phyloP scores from a whole-genome alignment of 2,797 vertebrate genomes.

The Pitangus sulphuratus region DNA sequence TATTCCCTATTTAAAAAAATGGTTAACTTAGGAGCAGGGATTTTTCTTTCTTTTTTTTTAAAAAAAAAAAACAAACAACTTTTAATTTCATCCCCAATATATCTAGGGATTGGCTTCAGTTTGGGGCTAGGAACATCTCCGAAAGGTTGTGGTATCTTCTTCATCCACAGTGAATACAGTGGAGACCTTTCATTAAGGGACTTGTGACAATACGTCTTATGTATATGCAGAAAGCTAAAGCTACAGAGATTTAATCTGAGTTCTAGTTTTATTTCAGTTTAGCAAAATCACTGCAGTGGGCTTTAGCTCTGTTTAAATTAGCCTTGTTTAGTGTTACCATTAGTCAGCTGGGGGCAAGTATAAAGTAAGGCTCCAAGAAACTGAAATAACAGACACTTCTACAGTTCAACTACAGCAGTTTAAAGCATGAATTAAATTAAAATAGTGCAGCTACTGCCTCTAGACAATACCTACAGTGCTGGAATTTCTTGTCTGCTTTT shows the following conservation, averaged over 20 bases:
- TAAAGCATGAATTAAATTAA: constrained; percentile 31
- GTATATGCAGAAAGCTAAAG: neutral
- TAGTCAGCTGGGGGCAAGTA: neutral
- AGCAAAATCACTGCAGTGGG: constrained; percentile 7
- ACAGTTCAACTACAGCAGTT: neutral
- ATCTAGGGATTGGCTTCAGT: neutral
- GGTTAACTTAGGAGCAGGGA: neutral
- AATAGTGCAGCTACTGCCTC: constrained; percentile 5
- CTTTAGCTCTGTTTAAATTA: constrained; percentile 30
- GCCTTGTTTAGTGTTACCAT: constrained; percentile 10
- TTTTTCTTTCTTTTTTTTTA: neutral
- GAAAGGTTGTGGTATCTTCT: neutral
- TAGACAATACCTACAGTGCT: neutral
- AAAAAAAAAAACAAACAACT: neutral
- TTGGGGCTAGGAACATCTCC: neutral
- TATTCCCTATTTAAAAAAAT: neutral
- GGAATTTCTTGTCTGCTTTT: neutral
- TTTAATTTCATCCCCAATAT: neutral
- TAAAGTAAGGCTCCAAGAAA: constrained; percentile 2
- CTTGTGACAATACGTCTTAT: neutral
- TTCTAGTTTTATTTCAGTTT: constrained; percentile 29
- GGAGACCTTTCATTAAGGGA: neutral
- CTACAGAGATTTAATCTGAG: neutral
- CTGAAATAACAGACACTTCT: neutral
- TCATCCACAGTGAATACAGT: neutral